These are phyloP conservation scores for Actinopyga echinites DNA, from an alignment of 53 echinoderm and acorn worm species.

Conservation along the genomic window DNA sequence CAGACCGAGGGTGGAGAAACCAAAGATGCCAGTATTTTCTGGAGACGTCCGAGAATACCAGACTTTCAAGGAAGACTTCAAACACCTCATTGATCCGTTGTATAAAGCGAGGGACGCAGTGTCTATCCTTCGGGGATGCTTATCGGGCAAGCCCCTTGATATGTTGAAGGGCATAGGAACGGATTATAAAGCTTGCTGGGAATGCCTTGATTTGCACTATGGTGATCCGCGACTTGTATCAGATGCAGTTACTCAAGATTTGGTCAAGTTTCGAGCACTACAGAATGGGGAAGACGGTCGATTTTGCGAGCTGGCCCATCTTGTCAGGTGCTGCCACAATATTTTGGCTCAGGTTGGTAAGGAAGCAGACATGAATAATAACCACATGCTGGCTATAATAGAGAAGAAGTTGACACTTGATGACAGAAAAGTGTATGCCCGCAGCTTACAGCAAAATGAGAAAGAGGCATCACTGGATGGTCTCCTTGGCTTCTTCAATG, in stretches of 20 bases:
- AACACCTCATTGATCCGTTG: conserved; percentile 44
- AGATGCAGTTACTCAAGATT: conserved; percentile 58
- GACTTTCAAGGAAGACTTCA: conserved; percentile 50
- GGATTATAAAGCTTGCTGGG: conserved; percentile 49
- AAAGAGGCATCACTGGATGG: conserved; percentile 31
- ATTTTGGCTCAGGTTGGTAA: conserved; percentile 49
- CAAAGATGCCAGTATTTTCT: conserved; percentile 48
- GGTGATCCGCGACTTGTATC: conserved; percentile 64
- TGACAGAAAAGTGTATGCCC: conserved; percentile 45
- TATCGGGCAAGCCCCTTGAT: conserved; percentile 40
- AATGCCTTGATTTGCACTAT: conserved; percentile 46
- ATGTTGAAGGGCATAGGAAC: conserved; percentile 54
- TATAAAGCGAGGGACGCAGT: conserved; percentile 55
- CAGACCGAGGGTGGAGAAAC: conserved; percentile 35
- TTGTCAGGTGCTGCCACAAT: conserved; percentile 60
- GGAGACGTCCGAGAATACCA: conserved; percentile 50
- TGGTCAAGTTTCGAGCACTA: conserved; percentile 57
- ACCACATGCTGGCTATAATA: conserved; percentile 45
- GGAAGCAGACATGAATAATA: conserved; percentile 35
- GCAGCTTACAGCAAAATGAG: conserved; percentile 27
- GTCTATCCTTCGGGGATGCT: conserved; percentile 35
- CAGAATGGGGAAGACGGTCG: conserved; percentile 54
- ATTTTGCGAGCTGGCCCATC: conserved; percentile 65
- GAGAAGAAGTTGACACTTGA: conserved; percentile 40
- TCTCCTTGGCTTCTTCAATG: background rate